phyloP scores from a whole-genome alignment of 2,888 invertebrate genomes.

The Brachyopa scutellaris region DNA sequence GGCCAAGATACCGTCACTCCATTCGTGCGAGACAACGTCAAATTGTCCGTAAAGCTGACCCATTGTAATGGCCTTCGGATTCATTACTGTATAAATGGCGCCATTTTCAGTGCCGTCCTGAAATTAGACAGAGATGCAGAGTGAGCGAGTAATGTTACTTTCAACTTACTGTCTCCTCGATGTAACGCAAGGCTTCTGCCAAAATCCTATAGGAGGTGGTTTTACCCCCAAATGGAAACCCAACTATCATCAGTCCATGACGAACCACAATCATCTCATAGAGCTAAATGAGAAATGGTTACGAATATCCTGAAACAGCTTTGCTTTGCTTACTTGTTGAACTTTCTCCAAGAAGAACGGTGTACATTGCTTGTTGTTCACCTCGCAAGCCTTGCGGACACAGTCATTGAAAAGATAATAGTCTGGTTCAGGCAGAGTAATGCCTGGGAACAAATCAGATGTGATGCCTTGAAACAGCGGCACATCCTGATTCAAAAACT shows the following conservation, averaged over 20 bases:
- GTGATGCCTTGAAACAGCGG: constrained; percentile 96
- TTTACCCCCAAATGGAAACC: constrained; percentile 95
- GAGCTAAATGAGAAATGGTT: constrained; percentile 83
- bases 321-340: constrained; percentile 82
- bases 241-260: constrained; percentile 97
- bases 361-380: constrained; percentile 91
- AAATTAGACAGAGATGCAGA: constrained; percentile 40
- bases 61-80: constrained; percentile 97
- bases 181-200: constrained; percentile 89
- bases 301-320: no score
- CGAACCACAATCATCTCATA: constrained; percentile 98
- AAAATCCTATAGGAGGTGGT: constrained; percentile 92
- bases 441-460: constrained; percentile 95
- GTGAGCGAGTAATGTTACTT: background rate
- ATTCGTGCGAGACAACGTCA: constrained; percentile 96
- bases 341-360: constrained; percentile 93
- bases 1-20: constrained; percentile 94
- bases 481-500: constrained; percentile 94
- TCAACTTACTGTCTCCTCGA: constrained; percentile 84
- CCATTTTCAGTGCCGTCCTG: constrained; percentile 88
- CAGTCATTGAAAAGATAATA: constrained; percentile 88
- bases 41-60: constrained; percentile 97
- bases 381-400: constrained; percentile 85
- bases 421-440: constrained; percentile 90
- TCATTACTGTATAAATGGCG: constrained; percentile 91